Evolutionary conservation across 2,113 vertebrate genomes (phyloP).

Genomic region (Apaloderma vittatum): DNA sequence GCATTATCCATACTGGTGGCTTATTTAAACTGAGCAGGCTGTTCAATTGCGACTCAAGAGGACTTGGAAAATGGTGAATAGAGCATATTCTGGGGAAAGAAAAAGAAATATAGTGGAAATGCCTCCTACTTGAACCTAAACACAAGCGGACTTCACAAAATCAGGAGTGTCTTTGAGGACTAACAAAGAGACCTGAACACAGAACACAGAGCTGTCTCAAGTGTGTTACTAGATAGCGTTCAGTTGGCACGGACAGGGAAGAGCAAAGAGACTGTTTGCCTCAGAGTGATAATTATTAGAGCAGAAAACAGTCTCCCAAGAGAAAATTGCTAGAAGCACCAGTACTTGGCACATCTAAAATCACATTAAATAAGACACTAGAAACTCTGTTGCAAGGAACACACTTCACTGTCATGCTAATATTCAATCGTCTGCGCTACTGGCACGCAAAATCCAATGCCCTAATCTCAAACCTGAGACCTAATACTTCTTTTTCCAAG

Average conservation of each 20-base stretch:
- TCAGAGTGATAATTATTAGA: neutral
- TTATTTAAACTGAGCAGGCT: neutral
- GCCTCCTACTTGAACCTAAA: neutral
- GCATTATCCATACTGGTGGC: neutral
- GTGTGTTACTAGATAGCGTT: neutral
- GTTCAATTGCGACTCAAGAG: neutral
- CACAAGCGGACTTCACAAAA: neutral
- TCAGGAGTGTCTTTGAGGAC: neutral
- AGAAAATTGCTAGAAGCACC: neutral
- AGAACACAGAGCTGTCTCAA: neutral
- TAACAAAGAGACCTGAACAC: neutral
- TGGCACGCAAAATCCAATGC: neutral
- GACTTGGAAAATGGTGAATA: neutral
- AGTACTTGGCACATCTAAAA: neutral
- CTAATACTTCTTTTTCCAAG: neutral
- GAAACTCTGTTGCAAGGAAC: neutral
- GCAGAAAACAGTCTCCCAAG: neutral
- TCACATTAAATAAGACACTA: neutral
- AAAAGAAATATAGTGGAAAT: neutral
- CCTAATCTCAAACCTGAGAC: neutral
- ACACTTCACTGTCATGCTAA: neutral
- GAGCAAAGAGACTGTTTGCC: neutral
- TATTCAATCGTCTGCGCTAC: neutral
- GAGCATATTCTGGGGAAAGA: neutral
- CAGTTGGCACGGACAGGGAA: neutral